Evolutionary conservation across 2,888 invertebrate genomes (phyloP), one percentile per base, ranked within the genome.

Genomic region (Parapristionchus giblindavisi): DNA sequence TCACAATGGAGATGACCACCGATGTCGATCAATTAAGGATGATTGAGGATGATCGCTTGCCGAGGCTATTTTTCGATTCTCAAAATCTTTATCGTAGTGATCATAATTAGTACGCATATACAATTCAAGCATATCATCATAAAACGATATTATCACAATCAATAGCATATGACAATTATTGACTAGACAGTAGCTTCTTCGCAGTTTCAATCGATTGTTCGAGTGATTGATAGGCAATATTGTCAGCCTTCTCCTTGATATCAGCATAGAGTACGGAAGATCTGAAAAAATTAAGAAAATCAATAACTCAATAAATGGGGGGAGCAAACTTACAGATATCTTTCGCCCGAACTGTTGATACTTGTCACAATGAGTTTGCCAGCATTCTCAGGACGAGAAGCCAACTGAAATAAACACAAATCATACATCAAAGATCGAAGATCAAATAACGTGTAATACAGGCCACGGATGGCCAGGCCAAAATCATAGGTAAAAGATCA

Each of bases 341-440:
- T 72, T 56, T 83, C 83, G 36, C 82, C 83, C 32, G 73, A 81
- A 75, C 81, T 81, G 71, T 79, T 80, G 34, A 81, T 75, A 38
- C 77, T 78, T 2, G 83, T 83, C 60, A 82, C 83, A 66, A 83
- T 82, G 54, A 81, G 68, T 65, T 83, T 82, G 63, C 81, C 82
- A 27, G 77, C 76, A 61, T 82, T 79, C 43, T 82, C 83, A 0
- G 80, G 79, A 8, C 77, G 54, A 52, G 75, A 56, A 14, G 83
- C 82, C 40, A 83, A 70, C 72, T 77, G 65, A 54, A 76, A 68
- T 21, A 56, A 8, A 2, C n/a, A 24, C 24, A 27, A 52, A 4
- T 3, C 24, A n/a, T 24, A 6, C 27, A 3, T 24, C 27, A 56
- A 14, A 56, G n/a, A n/a, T n/a, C n/a, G n/a, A n/a, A n/a, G n/a